Base-by-base conservation (phyloP, 2,888 invertebrate genomes). In the Himalopsyche kuldschensis region DNA sequence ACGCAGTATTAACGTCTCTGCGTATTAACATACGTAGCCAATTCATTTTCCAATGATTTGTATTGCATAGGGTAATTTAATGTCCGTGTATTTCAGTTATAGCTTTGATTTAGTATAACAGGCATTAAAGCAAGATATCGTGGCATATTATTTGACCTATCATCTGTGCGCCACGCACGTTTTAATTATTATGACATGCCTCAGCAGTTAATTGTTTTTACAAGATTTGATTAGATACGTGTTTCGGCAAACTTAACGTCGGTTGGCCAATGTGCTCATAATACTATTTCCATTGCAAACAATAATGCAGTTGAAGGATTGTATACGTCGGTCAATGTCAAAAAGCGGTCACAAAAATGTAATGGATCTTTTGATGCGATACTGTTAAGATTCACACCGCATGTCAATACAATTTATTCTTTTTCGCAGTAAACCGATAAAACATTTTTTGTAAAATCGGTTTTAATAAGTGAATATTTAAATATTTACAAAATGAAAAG, bases 241-340 rank as follows among this genome's bases (percentile, higher is more conserved):
- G 69, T 69, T 27, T 69, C 15, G 30, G 11, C 20, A 69, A 5
- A 69, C 15, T 69, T 6, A 27, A 27, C 15, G 27, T 69, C 27
- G 30, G 27, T 30, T 27, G n/a, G 2, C 30, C 35, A 35, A 32
- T 75, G 32, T 11, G 17, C 17, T 75, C 20, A 15, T 32, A n/a
- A 31, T 76, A 76, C 27, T n/a, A 35, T 30, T 35, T 31, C 76
- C 76, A 4, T 11, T 30, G 76, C 20, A 32, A 76, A 30, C 20
- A 31, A 31, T 35, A 31, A 31, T 1, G 31, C 31, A 10, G 4
- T 46, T 35, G 41, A 77, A 77, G 77, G 41, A 77, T 77, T 77
- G 32, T 46, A n/a, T 77, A 41, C 35, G n/a, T 77, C 35, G 77
- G 41, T 27, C 79, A 79, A 79, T 79, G 79, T 79, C 79, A 47